Percentiles rank a stretch among this genome's conserved stretches.
phyloP scores from a whole-genome alignment of 2,113 vertebrate genomes.

The Seriola quinqueradiata region DNA sequence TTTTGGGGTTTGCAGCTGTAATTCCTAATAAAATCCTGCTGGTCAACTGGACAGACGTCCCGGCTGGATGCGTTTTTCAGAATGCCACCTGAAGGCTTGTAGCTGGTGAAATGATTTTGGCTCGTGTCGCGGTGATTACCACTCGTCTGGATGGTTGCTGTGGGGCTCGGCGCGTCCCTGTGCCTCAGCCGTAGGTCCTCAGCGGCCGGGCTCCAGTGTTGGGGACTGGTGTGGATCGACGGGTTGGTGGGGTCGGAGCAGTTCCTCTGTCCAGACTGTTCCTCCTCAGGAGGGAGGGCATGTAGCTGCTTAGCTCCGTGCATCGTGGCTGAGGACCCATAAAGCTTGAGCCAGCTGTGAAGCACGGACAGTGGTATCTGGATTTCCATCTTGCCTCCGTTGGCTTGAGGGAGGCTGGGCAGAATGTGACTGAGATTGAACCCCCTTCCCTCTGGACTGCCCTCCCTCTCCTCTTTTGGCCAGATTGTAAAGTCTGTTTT shows the following conservation, averaged over 20 bases:
- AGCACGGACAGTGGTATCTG: slow-evolving; percentile 82
- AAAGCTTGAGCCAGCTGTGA: slow-evolving; percentile 71
- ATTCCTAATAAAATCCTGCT: neutral
- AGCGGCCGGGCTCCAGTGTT: neutral
- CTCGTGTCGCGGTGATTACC: neutral
- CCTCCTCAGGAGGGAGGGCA: slow-evolving; percentile 11
- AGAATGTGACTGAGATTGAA: slow-evolving; percentile 15
- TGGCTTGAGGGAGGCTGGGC: slow-evolving; percentile 35
- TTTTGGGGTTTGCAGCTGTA: slow-evolving; percentile 17
- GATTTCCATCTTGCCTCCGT: slow-evolving; percentile 79
- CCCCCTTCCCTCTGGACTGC: slow-evolving; percentile 17
- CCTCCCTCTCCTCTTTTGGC: slow-evolving; percentile 4
- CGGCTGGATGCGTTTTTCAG: slow-evolving; percentile 1
- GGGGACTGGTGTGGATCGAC: slow-evolving; percentile 36
- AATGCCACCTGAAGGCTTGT: slow-evolving; percentile 10
- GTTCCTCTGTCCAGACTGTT: neutral
- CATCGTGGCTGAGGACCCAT: slow-evolving; percentile 28
- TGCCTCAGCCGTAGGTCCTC: slow-evolving; percentile 38
- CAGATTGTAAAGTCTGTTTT: slow-evolving; percentile 20
- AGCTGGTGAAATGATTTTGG: slow-evolving; percentile 16
- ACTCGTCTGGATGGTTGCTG: neutral
- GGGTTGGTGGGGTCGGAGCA: slow-evolving; percentile 2
- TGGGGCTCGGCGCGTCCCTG: slow-evolving; percentile 1
- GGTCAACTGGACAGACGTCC: slow-evolving; percentile 12
- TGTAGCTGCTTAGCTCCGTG: slow-evolving; percentile 10